These are phyloP conservation scores for Arctia plantaginis DNA, from an alignment of 2,888 invertebrate species.

Conservation along the genomic window DNA sequence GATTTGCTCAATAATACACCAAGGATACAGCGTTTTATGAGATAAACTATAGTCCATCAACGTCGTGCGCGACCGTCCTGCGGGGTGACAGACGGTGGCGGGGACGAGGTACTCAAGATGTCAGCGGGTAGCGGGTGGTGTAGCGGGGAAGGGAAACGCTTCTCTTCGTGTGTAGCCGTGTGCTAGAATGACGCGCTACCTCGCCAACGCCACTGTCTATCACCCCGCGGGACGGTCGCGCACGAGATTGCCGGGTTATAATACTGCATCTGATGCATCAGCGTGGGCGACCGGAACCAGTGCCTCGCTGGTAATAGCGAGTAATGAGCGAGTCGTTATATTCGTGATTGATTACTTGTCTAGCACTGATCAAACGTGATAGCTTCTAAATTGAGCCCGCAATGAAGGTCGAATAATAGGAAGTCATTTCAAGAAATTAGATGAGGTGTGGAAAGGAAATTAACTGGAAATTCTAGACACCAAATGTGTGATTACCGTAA, in stretches of 20 bases:
- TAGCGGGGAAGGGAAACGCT: no score
- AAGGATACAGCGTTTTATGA: neutral
- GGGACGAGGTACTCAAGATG: no score
- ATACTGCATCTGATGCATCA: slow-evolving; percentile 33
- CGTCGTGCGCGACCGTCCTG: no score
- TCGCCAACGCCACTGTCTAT: no score
- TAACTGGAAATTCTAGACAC: neutral
- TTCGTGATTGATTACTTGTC: slow-evolving; percentile 37
- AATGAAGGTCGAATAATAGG: slow-evolving; percentile 24
- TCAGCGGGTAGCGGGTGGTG: no score
- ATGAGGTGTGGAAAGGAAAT: neutral
- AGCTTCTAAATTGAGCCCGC: slow-evolving; percentile 5
- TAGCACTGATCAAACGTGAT: slow-evolving; percentile 28
- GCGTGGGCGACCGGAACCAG: slow-evolving; percentile 27
- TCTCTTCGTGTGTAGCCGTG: no score
- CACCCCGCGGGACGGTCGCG: no score
- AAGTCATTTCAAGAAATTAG: neutral
- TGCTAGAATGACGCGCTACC: no score
- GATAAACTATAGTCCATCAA: no score
- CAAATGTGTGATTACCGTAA: neutral
- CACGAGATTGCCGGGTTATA: no score
- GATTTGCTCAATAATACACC: neutral
- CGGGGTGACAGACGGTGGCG: no score
- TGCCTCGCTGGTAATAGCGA: slow-evolving; percentile 17
- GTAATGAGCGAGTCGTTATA: slow-evolving; percentile 31